Percentiles rank a stretch among this genome's conserved stretches.
phyloP scores from a whole-genome alignment of 2,797 vertebrate genomes.

The Girardinus metallicus region DNA sequence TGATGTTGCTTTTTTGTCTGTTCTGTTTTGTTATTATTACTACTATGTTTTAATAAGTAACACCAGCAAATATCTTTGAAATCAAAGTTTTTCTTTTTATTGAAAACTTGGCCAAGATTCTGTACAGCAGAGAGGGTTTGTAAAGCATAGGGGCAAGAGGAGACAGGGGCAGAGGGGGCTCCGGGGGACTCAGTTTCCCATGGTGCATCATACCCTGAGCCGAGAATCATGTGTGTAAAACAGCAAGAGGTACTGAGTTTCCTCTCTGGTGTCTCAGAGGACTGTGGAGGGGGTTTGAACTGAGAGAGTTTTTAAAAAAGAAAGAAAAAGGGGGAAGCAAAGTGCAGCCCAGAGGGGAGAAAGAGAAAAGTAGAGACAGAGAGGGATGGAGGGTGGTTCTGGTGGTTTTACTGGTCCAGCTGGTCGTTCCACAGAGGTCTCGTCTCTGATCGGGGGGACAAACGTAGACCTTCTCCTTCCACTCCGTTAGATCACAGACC shows the following conservation, averaged over 20 bases:
- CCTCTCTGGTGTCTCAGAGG: constrained; percentile 66
- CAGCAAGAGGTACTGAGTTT: constrained; percentile 60
- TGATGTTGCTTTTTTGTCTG: background rate
- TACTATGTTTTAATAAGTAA: constrained; percentile 35
- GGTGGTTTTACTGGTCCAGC: constrained; percentile 25
- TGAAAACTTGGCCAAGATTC: constrained; percentile 84
- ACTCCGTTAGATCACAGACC: constrained; percentile 46
- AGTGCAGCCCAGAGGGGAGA: constrained; percentile 76
- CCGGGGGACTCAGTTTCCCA: constrained; percentile 68
- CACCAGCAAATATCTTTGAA: constrained; percentile 62
- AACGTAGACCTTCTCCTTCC: constrained; percentile 57
- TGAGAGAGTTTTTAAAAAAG: constrained; percentile 57
- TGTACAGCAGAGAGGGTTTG: constrained; percentile 80
- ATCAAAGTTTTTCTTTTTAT: constrained; percentile 82
- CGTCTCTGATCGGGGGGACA: constrained; percentile 45
- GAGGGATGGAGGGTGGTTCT: constrained; percentile 54
- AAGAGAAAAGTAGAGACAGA: constrained; percentile 80
- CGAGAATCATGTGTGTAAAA: constrained; percentile 70
- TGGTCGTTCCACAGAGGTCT: constrained; percentile 58
- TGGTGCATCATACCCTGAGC: constrained; percentile 74
- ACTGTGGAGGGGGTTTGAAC: constrained; percentile 61
- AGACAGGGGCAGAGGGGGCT: constrained; percentile 52
- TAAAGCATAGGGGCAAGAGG: constrained; percentile 69
- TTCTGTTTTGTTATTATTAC: background rate
- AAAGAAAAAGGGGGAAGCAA: constrained; percentile 51